Conservation (phyloP, 2,113 vertebrate species). For the Podocnemis expansa region DNA sequence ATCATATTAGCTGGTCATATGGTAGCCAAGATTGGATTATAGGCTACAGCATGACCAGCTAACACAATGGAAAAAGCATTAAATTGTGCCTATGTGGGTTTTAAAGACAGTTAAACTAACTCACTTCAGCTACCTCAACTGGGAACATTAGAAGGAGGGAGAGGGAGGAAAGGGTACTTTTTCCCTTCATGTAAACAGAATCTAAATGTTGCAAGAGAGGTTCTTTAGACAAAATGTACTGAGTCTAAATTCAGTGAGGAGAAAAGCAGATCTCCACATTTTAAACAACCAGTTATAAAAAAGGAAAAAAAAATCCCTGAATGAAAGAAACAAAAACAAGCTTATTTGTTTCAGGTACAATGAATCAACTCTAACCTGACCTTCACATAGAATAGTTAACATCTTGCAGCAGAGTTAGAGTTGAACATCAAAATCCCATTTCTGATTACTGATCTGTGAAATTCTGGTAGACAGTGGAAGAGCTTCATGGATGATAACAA, state of each 20-base stretch:
- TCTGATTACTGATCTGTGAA: conserved; percentile 62
- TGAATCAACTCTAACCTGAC: conserved; percentile 51
- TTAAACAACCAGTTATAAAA: not conserved
- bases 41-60: not conserved
- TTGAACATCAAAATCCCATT: conserved; percentile 62
- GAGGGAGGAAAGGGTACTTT: not conserved
- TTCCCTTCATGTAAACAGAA: not conserved
- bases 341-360: not conserved
- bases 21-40: not conserved
- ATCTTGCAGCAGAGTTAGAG: not conserved
- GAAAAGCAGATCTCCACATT: conserved; percentile 28
- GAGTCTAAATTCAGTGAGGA: not conserved
- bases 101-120: not conserved
- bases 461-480: conserved; percentile 15
- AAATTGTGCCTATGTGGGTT: not conserved
- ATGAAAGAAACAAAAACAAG: not conserved
- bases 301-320: not conserved
- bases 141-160: not conserved
- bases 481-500: conserved; percentile 51
- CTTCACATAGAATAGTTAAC: conserved; percentile 49
- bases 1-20: not conserved
- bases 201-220: not conserved
- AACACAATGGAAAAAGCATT: not conserved
- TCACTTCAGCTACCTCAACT: not conserved
- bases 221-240: not conserved